Percentiles rank a stretch among this genome's conserved stretches.
phyloP scores from a whole-genome alignment of 2,888 invertebrate genomes.

The Pachymerium ferrugineum region DNA sequence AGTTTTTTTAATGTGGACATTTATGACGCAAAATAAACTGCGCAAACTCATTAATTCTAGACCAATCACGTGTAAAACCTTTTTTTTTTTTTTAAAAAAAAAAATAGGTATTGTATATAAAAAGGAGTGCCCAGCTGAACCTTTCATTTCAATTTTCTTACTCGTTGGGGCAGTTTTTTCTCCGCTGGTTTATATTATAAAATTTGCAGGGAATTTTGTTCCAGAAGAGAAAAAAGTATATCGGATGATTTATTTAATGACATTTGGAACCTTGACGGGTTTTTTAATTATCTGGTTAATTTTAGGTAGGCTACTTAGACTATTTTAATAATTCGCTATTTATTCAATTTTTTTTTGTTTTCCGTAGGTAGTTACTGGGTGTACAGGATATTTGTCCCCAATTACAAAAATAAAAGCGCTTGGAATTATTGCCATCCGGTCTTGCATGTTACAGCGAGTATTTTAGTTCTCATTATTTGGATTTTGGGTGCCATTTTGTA shows the following conservation, averaged over 20 bases:
- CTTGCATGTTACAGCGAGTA: neutral
- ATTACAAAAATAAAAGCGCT: neutral
- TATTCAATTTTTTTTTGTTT: neutral
- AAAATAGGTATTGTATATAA: conserved; percentile 55
- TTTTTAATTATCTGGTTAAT: neutral
- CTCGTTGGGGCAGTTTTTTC: conserved; percentile 57
- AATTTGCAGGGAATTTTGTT: neutral
- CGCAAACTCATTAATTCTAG: too few relatives aligned
- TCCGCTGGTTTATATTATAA: neutral
- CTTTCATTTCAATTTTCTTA: conserved; percentile 63
- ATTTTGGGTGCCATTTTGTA: neutral
- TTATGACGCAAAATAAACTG: too few relatives aligned
- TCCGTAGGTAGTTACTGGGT: neutral
- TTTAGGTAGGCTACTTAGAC: neutral
- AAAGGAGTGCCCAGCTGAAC: conserved; percentile 60
- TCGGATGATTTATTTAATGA: neutral
- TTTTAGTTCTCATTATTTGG: neutral
- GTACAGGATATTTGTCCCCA: neutral
- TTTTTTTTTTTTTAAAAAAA: neutral
- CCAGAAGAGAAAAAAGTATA: neutral
- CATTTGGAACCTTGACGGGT: neutral
- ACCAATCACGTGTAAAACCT: too few relatives aligned
- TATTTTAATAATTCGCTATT: neutral
- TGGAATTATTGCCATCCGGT: neutral
- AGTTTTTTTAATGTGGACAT: too few relatives aligned